Evolutionary conservation across 2,113 vertebrate genomes (phyloP), one percentile per base, ranked within the genome.

Genomic region (Mormoops blainvillei): DNA sequence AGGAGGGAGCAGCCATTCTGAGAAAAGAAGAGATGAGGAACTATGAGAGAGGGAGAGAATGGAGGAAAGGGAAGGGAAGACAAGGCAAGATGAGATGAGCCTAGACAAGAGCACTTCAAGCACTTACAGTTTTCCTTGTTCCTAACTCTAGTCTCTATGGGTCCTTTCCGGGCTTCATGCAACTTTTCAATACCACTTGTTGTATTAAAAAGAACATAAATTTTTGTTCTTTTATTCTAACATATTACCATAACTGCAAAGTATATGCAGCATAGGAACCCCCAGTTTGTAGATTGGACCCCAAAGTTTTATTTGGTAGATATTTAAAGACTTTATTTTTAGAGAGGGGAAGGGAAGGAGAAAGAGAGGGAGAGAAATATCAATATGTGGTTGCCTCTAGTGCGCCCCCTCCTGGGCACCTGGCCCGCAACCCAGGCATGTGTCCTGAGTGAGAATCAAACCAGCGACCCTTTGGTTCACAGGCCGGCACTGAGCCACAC

Each of bases 221-320:
- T 41, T 84, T 74, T 61, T 63, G 12, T 92, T 82, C 9, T 73
- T 77, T 82, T 63, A 22, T 14, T 20, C 0, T 11, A 56, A 31
- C 2, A 14, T 83, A 38, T 54, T 41, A 65, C 8, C 38, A 36
- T 33, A 65, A 56, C 48, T 13, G 36, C 9, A 41, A n/a, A 80
- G 8, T 54, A 28, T 18, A 89, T 18, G 70, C 5, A 67, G 33
- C 24, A n/a, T 0, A 67, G 28, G 38, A 20, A 33, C 20, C n/a
- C 43, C 19, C 22, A 19, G 0, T 38, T 13, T 33, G 54, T n/a
- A 61, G 16, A 43, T 3, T 41, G n/a, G n/a, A 52, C 5, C 9
- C 15, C 1, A 33, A 0, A 38, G 19, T 33, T 89, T 77, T 36
- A 54, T 22, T 4, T 50, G 52, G 52, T 11, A 48, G 43, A 19